Evolutionary conservation across 2,888 invertebrate species (phyloP).

Genomic region (Oxystoma pomonae): DNA sequence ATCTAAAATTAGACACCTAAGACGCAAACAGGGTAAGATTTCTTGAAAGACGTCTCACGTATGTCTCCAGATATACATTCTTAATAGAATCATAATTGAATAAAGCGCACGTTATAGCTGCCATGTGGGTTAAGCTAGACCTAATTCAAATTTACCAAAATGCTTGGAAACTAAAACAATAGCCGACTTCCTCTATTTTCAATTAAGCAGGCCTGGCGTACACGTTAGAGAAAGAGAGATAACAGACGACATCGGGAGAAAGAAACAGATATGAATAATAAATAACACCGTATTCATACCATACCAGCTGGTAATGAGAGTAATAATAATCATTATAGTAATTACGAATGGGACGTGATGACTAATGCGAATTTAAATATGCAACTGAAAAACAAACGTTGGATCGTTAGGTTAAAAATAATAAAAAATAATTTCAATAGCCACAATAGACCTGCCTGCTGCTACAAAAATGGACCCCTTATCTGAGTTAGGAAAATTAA

Average conservation of each 20-base stretch:
- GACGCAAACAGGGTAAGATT: no score
- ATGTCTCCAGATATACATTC: not conserved
- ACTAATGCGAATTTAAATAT: not conserved
- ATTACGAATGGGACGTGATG: not conserved
- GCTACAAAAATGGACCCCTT: no score
- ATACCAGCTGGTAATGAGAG: not conserved
- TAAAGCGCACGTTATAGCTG: not conserved
- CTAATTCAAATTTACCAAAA: slow-evolving; percentile 16
- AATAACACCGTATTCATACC: not conserved
- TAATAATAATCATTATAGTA: not conserved
- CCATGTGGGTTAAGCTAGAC: slow-evolving; percentile 13
- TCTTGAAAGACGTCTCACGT: not conserved
- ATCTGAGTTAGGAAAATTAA: no score
- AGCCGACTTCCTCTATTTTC: slow-evolving; percentile 26
- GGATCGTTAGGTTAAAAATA: no score
- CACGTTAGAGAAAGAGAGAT: not conserved
- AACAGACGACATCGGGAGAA: not conserved
- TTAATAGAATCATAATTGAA: not conserved
- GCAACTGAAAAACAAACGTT: not conserved
- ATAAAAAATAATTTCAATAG: no score
- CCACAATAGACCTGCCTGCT: no score
- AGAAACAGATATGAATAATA: not conserved
- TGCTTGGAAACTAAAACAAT: slow-evolving; percentile 23
- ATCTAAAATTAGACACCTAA: no score
- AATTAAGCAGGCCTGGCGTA: slow-evolving; percentile 14